Percentiles rank a stretch among this genome's conserved stretches.
These are phyloP conservation scores for Drosophila paulistorum DNA, from an alignment of 1,140 invertebrate species.

Conservation along the genomic window DNA sequence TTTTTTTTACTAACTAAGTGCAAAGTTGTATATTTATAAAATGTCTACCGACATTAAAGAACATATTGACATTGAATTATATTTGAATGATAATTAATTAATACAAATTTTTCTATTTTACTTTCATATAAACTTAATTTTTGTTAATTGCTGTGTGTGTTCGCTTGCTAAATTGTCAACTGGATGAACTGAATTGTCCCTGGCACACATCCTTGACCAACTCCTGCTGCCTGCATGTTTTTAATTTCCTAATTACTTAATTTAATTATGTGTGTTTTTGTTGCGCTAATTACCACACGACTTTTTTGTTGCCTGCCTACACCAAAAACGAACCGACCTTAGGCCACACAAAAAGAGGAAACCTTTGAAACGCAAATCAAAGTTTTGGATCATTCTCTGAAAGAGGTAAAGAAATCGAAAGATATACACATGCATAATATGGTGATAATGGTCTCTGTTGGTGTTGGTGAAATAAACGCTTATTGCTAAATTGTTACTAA, in stretches of 20 bases:
- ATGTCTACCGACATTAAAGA: conserved; percentile 79
- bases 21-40: conserved; percentile 54
- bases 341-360: conserved; percentile 98
- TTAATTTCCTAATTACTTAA: background rate
- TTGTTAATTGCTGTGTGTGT: conserved; percentile 59
- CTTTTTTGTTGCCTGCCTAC: background rate
- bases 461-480: conserved; percentile 53
- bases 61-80: conserved; percentile 30
- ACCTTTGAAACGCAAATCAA: conserved; percentile 97
- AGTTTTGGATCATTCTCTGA: conserved; percentile 94
- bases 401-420: conserved; percentile 90
- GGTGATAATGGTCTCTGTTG: conserved; percentile 37
- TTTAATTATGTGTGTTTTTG: background rate
- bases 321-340: conserved; percentile 49
- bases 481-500: conserved; percentile 21
- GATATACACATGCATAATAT: conserved; percentile 16
- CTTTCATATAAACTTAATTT: conserved; percentile 54
- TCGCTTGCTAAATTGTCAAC: conserved; percentile 38
- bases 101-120: conserved; percentile 60
- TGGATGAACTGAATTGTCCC: conserved; percentile 14
- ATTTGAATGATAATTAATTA: conserved; percentile 44
- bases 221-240: conserved; percentile 3
- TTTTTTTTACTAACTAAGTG: conserved; percentile 15
- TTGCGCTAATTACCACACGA: background rate
- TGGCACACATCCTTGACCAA: conserved; percentile 13